Conservation (phyloP, 2,797 vertebrate genomes). For the Coreius guichenoti region DNA sequence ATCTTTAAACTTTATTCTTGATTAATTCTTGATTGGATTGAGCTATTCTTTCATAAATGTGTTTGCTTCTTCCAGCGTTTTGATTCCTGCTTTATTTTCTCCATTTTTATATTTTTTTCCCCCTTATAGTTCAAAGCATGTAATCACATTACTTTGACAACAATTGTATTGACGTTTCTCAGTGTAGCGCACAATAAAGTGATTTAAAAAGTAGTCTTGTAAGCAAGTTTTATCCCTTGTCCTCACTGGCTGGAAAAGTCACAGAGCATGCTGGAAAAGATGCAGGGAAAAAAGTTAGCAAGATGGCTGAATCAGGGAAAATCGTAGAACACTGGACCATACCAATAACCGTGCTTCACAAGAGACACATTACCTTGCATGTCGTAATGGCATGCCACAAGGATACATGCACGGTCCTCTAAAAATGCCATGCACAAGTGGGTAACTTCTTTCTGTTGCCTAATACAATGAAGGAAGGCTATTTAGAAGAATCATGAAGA, state of each 20-base stretch:
- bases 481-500: conserved; percentile 17
- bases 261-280: conserved; percentile 69
- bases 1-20: not conserved
- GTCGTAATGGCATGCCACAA: conserved; percentile 1
- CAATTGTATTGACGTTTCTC: conserved; percentile 78
- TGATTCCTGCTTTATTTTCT: conserved; percentile 33
- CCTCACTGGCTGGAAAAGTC: conserved; percentile 70
- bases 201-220: conserved; percentile 78
- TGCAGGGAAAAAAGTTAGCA: conserved; percentile 68
- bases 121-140: conserved; percentile 59
- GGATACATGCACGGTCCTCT: not conserved
- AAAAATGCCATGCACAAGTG: conserved; percentile 20
- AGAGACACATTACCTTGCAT: not conserved
- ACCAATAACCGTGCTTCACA: conserved; percentile 48
- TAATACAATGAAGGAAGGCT: conserved; percentile 14
- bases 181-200: conserved; percentile 73
- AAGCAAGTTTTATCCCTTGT: conserved; percentile 77
- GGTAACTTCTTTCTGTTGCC: not conserved
- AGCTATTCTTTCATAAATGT: conserved; percentile 1
- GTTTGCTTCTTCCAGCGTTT: not conserved
- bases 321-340: conserved; percentile 46
- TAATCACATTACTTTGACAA: conserved; percentile 79
- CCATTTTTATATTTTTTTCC: not conserved
- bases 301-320: conserved; percentile 73
- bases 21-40: not conserved